phyloP scores from a whole-genome alignment of 2,797 vertebrate genomes.

The Cuniculus paca region DNA sequence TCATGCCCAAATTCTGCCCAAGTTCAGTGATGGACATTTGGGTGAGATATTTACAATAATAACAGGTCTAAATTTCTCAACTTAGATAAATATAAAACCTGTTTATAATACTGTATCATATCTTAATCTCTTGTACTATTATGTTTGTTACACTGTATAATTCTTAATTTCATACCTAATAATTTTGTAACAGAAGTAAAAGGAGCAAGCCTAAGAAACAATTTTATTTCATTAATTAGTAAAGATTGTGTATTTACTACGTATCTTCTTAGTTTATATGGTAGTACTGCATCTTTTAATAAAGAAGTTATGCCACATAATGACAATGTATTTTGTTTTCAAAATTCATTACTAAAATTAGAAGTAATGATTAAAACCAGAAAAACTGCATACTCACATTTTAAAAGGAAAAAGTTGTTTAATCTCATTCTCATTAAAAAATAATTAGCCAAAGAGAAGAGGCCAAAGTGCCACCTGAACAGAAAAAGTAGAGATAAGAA shows the following conservation, averaged over 20 bases:
- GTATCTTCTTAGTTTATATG: not conserved
- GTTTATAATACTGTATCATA: not conserved
- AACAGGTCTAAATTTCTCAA: not conserved
- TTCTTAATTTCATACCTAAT: not conserved
- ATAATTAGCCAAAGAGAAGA: not conserved
- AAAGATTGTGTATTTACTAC: not conserved
- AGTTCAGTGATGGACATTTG: not conserved
- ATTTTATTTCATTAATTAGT: not conserved
- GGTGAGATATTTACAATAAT: not conserved
- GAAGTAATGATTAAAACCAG: not conserved
- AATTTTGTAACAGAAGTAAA: not conserved
- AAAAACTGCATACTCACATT: not conserved
- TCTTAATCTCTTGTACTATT: not conserved
- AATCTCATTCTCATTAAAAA: not conserved
- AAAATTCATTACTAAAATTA: not conserved
- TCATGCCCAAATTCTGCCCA: not conserved
- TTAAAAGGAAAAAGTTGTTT: not conserved
- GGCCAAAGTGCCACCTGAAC: not conserved
- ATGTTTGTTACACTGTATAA: not conserved
- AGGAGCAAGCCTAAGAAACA: not conserved
- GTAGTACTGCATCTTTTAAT: not conserved
- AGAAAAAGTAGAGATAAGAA: not conserved
- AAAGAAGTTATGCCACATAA: not conserved
- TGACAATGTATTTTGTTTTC: not conserved
- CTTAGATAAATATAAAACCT: not conserved